Evolutionary conservation across 2,113 vertebrate species (phyloP), one percentile per base, ranked within the genome.

Genomic region (Dermatemys mawii): DNA sequence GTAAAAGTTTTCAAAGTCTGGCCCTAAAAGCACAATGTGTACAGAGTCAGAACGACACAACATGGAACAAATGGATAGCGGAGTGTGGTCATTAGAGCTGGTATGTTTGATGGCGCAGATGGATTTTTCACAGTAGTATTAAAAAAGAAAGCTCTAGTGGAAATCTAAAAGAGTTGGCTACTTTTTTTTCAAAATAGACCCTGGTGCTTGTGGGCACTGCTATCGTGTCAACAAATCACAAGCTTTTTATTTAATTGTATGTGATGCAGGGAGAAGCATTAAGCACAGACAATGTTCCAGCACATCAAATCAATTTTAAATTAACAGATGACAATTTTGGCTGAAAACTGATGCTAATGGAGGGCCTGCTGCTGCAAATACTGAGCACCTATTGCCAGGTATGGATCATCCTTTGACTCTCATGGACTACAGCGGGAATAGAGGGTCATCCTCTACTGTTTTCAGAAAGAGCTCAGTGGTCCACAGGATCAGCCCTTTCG

Each of bases 161-260:
- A 86, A 8, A 85, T 91, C 1, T 85, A 55, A 10, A 87, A 29
- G 79, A 44, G 90, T 21, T 92, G 88, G 54, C 24, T 13, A 5
- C 29, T 46, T 44, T 38, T 38, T 85, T 81, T 78, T n/a, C 29
- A 2, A 91, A 57, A 41, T 8, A 96, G 87, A 93, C 4, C 73
- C 12, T 81, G 86, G 57, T 92, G 89, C 44, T 84, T 94, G 84
- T 89, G 48, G 86, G 16, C 79, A 91, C 49, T 88, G n/a, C 95
- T 96, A 94, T 81, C 44, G 60, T 91, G 73, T 81, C 78, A 93
- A 85, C 95, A 81, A 81, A 96, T 96, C 85, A 82, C 84, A 86
- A 96, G 94, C 51, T 83, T 93, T 96, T 93, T 93, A 91, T 94
- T 92, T 88, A 96, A 95, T 90, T 94, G 87, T 79, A 27, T 89